These are phyloP conservation scores for Stomatorhinus walkeri DNA, from an alignment of 2,797 vertebrate genomes.

Conservation along the genomic window DNA sequence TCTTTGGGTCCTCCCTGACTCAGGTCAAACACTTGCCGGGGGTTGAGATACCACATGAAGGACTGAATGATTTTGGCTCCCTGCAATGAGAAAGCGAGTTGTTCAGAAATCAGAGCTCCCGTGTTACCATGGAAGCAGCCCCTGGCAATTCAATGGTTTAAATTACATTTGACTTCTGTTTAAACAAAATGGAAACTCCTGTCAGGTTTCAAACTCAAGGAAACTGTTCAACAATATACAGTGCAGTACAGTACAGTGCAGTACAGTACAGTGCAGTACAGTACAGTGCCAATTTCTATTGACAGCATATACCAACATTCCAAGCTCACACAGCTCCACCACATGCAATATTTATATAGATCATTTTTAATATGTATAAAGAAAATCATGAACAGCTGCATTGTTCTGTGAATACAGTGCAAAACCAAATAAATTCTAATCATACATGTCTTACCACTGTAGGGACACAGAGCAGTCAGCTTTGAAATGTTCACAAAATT, in stretches of 20 bases:
- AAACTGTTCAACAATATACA: background rate
- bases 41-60: constrained; percentile 97
- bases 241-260: too few relatives aligned
- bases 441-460: background rate
- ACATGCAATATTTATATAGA: background rate
- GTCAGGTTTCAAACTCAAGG: background rate
- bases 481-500: background rate
- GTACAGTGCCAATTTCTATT: background rate
- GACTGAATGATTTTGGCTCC: constrained; percentile 91
- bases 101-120: background rate
- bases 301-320: background rate
- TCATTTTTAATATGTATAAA: background rate
- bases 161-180: background rate
- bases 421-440: background rate
- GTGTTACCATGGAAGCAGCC: background rate
- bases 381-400: background rate
- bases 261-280: too few relatives aligned
- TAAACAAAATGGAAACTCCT: background rate
- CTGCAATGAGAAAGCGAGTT: constrained; percentile 47
- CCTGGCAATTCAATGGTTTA: background rate
- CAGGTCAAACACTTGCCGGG: constrained; percentile 92
- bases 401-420: background rate
- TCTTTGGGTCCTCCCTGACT: constrained; percentile 87
- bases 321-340: background rate
- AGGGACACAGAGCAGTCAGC: background rate